Evolutionary conservation across 2,888 invertebrate species (phyloP).

Genomic region (Scaptomyza flava): DNA sequence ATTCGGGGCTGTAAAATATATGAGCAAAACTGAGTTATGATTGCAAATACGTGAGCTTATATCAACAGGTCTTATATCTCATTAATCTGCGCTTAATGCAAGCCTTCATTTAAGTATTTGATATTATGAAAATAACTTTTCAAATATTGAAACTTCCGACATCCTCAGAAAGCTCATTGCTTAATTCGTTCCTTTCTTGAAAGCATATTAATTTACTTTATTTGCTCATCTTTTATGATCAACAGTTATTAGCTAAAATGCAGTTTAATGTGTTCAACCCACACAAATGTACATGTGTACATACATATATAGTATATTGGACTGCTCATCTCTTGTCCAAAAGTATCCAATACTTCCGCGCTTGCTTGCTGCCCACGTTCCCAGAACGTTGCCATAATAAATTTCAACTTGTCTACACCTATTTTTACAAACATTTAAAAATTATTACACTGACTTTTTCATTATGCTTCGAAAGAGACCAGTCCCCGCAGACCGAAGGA

Average conservation of each 20-base stretch:
- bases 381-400: constrained; percentile 74
- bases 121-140: background rate
- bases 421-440: constrained; percentile 79
- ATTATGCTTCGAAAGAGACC: constrained; percentile 57
- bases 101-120: background rate
- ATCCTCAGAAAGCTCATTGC: background rate
- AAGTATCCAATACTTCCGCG: constrained; percentile 58
- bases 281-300: constrained; percentile 15
- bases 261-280: constrained; percentile 29
- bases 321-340: constrained; percentile 59
- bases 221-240: constrained; percentile 7
- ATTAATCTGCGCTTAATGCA: background rate
- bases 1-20: constrained; percentile 19
- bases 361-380: constrained; percentile 58
- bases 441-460: constrained; percentile 80
- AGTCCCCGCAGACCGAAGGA: constrained; percentile 16
- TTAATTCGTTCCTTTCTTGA: background rate
- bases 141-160: background rate
- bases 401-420: constrained; percentile 82
- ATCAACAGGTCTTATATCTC: background rate
- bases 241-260: constrained; percentile 34
- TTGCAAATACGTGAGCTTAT: background rate
- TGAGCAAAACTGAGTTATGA: constrained; percentile 5
- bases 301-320: constrained; percentile 7
- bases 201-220: background rate